phyloP scores from a whole-genome alignment of 2,113 vertebrate genomes.

The Arvicanthis niloticus region DNA sequence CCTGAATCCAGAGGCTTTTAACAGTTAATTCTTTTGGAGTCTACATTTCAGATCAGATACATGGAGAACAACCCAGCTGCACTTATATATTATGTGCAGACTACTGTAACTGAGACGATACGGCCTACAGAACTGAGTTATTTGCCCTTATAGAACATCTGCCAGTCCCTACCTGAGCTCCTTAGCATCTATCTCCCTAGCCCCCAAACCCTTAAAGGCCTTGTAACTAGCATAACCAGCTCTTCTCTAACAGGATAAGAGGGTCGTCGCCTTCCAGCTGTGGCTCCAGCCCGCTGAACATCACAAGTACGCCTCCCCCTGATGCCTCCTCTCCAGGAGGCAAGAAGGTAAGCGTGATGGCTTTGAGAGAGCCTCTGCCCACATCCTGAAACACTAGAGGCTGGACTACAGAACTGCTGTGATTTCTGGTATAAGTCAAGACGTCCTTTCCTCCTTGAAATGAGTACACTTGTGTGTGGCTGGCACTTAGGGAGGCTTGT shows the following conservation, averaged over 20 bases:
- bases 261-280: conserved; percentile 99
- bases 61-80: neutral
- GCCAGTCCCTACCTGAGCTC: neutral
- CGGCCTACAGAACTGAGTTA: neutral
- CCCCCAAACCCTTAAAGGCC: neutral
- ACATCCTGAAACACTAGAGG: neutral
- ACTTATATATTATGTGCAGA: neutral
- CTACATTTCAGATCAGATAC: neutral
- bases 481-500: neutral
- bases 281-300: conserved; percentile 97
- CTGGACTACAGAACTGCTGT: neutral
- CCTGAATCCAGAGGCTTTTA: conserved; percentile 26
- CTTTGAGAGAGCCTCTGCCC: conserved; percentile 2
- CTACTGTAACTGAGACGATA: neutral
- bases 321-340: conserved; percentile 96
- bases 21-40: neutral
- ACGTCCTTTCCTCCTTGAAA: neutral
- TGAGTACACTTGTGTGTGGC: neutral
- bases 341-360: conserved; percentile 92
- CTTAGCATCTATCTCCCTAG: neutral
- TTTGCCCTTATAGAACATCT: neutral
- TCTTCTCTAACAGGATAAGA: conserved; percentile 90
- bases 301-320: conserved; percentile 97
- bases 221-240: conserved; percentile 31
- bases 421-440: neutral